Base-by-base conservation (phyloP, 2,888 invertebrate genomes). In the Artemia sinica region DNA sequence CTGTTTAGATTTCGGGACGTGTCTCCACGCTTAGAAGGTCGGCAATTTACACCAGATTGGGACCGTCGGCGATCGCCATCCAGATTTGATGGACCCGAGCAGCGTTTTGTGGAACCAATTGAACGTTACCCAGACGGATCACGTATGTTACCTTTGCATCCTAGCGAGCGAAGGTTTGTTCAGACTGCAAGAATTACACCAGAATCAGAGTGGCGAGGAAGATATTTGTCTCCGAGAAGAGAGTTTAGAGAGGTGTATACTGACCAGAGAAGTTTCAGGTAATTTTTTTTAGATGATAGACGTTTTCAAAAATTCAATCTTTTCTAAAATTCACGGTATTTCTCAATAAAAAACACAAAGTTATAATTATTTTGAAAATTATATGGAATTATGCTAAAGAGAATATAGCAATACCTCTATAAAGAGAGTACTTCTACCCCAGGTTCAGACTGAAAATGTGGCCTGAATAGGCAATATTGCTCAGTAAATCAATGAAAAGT, bases 31-130 rank as follows among this genome's bases (percentile, higher is more conserved):
- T 58, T 58, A n/a, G 14, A 58, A 18, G 14, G 63, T 2, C 63
- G 63, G 8, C 63, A n/a, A 58, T 28, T 58, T 8, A 58, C 63
- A n/a, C 63, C 63, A 58, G 63, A 58, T 9, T 58, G 63, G 63
- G 63, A 58, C 9, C 63, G 63, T 18, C 63, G 63, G 14, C 63
- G 8, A 8, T 58, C 63, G 8, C 63, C 12, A 58, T n/a, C n/a
- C 9, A 58, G n/a, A 28, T 58, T 8, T 58, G 14, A n/a, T 18
- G 14, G 14, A 28, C 28, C 63, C 28, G 63, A 58, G n/a, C n/a
- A 18, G 14, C 63, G 63, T 58, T 58, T 10, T 58, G 63, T 18
- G 8, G 63, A 58, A 28, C 63, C 63, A 28, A 11, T 58, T 28
- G 63, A 58, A 58, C 63, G 63, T 9, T 11, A 18, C 63, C 63